Base-by-base conservation (phyloP, 2,888 invertebrate species). In the Lithophane semibrunnea region DNA sequence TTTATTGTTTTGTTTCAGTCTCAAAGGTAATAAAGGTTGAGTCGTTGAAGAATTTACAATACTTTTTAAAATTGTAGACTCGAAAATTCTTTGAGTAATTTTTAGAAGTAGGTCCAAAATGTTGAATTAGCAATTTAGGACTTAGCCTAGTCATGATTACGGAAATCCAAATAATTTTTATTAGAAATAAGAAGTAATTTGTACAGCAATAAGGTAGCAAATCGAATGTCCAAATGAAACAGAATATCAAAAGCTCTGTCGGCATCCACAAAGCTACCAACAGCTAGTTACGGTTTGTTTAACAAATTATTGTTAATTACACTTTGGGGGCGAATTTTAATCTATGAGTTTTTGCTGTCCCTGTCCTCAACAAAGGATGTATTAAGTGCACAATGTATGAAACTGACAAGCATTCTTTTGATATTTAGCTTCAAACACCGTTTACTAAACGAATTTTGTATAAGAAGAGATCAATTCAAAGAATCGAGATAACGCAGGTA, bases 251-350 rank as follows among this genome's bases (percentile, higher is more conserved):
- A 76, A 80, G 73, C 90, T 92, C 90, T 92, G 94, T 94, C 96
- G 96, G 95, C 91, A 73, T 85, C 84, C 77, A 86, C 94, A 95
- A 95, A 95, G 93, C 86, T 78, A 84, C 83, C 89, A 84, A 85
- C 89, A 89, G 84, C 87, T 88, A 88, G 92, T 90, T 91, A 93
- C 92, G 94, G 93, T 92, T 94, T 94, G 94, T 93, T 94, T 94
- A 94, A 94, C 95, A 93, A 92, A 94, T 94, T 92, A 92, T 94
- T 93, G 92, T 93, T 95, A 95, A 95, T 95, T 95, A 95, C 91
- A 87, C 85, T 87, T 86, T 87, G 91, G 91, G 85, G 88, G 90
- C 90, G 88, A 90, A 87, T 85, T 87, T 90, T 89, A 88, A 86
- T 86, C 82, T 82, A 82, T 72, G 69, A 80, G 73, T 86, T 89